Evolutionary conservation across 2,113 vertebrate genomes (phyloP).

Genomic region (Corydoras sp.): DNA sequence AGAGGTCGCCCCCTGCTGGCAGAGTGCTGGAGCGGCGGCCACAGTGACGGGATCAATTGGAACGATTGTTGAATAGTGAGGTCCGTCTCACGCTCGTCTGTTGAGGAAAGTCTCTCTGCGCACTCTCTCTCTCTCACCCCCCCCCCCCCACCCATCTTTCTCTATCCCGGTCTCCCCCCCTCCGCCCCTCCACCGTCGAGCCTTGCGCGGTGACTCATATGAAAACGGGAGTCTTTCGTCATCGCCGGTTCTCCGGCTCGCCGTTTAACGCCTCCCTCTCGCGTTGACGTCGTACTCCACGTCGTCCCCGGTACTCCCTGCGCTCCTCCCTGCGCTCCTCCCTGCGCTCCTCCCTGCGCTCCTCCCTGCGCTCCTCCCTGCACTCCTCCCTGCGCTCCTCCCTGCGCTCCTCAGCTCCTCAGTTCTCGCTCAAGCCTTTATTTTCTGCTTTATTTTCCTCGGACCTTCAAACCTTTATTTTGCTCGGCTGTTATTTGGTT

Average conservation of each 20-base stretch:
- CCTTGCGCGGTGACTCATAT: constrained; percentile 9
- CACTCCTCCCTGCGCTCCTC: no score
- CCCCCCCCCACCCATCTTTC: not conserved
- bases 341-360: no score
- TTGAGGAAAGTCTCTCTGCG: not conserved
- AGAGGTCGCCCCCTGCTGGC: constrained; percentile 58
- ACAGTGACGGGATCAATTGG: constrained; percentile 27
- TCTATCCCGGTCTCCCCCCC: not conserved
- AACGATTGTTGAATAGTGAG: constrained; percentile 11
- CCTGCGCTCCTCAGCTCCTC: no score
- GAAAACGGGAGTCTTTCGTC: constrained; percentile 1
- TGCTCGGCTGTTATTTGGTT: no score
- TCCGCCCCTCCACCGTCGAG: not conserved
- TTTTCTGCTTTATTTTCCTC: no score
- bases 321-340: not conserved
- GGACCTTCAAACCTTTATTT: not conserved
- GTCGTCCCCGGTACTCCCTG: no score
- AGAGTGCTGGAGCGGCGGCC: constrained; percentile 15
- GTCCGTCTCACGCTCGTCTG: constrained; percentile 18
- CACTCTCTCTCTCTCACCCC: not conserved
- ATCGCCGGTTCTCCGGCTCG: constrained; percentile 1
- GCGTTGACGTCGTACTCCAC: constrained; percentile 6
- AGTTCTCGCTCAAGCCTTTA: not conserved
- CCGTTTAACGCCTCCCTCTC: not conserved
- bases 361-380: no score